Base-by-base conservation (phyloP, 2,888 invertebrate species). In the Lysandra coridon region DNA sequence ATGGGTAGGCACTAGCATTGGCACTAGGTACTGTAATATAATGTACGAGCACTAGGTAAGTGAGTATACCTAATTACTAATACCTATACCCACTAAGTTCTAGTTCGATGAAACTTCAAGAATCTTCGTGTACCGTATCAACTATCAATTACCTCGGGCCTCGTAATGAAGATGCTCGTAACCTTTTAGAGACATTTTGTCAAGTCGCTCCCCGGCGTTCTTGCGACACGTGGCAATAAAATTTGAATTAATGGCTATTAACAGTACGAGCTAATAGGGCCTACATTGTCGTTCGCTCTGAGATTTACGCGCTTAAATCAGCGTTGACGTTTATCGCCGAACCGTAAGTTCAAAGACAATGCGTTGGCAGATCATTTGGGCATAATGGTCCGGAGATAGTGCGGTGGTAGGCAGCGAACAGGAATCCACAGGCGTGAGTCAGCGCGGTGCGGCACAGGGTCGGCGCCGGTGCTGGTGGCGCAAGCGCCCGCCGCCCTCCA, bases 291-390 rank as follows among this genome's bases (percentile, higher is more conserved):
- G 84, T 84, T 84, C 83, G 81, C 82, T 83, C 82, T 81, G 83
- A 83, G 84, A 87, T 87, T 86, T 86, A 85, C 84, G 83, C 83
- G 83, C 83, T 85, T 91, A 90, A 90, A 92, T 91, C 90, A 92
- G 83, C 86, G 87, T 85, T 87, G 90, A 90, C 90, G 89, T 91
- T 92, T 88, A 92, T 91, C 87, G 87, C 85, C 83, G 85, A 87
- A 90, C 90, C 90, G 89, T 92, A 89, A 92, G 91, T 91, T 91
- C 90, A 91, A 91, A 92, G 91, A 92, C 92, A 93, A 92, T 92
- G 93, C 92, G 92, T 92, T 92, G 91, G 92, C 91, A 91, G 92
- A 91, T 91, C 89, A 88, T 92, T 92, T 92, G 91, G 90, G 89
- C 88, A 92, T 91, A 92, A 90, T 90, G 87, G 88, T 89, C 86